A percentile compares a stretch with the other conserved stretches of the same genome.
Conservation (phyloP, 1,140 invertebrate species). For the Microplitis demolitor region DNA sequence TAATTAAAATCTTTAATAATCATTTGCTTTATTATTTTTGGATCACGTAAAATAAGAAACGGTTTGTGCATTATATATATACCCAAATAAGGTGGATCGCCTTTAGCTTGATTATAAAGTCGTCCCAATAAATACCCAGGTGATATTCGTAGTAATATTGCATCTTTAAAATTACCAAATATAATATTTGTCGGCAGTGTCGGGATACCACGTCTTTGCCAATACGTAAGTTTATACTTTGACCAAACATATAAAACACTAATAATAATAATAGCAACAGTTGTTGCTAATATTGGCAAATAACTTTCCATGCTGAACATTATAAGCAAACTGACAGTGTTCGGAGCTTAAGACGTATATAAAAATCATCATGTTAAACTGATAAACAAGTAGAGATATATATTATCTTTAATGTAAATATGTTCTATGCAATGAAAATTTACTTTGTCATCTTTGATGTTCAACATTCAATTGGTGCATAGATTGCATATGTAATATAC, state of each 20-base stretch:
- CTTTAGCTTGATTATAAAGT: constrained; percentile 33
- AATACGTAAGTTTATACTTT: constrained; percentile 36
- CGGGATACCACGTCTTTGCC: constrained; percentile 32
- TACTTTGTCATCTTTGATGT: too few relatives aligned
- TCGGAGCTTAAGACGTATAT: too few relatives aligned
- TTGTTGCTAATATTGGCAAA: neutral
- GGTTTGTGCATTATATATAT: constrained; percentile 50
- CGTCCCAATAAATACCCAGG: constrained; percentile 55
- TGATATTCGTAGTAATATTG: constrained; percentile 33
- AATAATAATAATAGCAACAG: neutral
- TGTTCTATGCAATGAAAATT: too few relatives aligned
- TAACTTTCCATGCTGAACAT: neutral
- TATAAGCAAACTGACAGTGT: too few relatives aligned
- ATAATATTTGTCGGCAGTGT: constrained; percentile 27
- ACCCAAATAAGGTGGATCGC: constrained; percentile 36
- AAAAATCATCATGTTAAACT: too few relatives aligned
- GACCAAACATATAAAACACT: constrained; percentile 31
- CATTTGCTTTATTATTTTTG: constrained; percentile 50
- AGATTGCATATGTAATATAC: too few relatives aligned
- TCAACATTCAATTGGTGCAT: too few relatives aligned
- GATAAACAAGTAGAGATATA: too few relatives aligned
- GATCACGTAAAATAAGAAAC: constrained; percentile 40
- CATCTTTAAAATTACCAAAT: constrained; percentile 43
- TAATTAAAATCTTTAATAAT: constrained; percentile 62
- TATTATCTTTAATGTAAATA: too few relatives aligned